Evolutionary conservation across 2,888 invertebrate species (phyloP), one percentile per base, ranked within the genome.

Genomic region (Nephrotoma guestfalica): DNA sequence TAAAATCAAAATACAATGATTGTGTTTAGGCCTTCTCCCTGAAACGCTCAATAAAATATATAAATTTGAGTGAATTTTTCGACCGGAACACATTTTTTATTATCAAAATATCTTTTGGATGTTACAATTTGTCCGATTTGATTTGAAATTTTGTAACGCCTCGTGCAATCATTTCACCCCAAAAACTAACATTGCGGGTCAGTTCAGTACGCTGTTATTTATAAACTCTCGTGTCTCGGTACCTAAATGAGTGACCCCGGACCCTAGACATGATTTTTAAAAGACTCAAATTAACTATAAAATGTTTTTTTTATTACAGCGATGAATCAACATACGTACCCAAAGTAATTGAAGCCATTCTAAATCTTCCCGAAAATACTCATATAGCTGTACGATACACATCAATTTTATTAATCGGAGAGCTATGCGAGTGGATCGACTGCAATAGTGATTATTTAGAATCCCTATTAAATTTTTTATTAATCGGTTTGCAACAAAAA

Each of bases 401-500:
- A 0, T 97, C 98, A 88, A 95, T 98, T 87, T 93, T 96, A 88
- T 92, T 98, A 86, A 92, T 98, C 85, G 98, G 98, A 0, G 98
- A 98, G 92, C 93, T 98, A 57, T 96, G 97, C 90, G 99, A 99
- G 90, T 99, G 99, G 99, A 95, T 99, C 86, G 96, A 97, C 89
- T 94, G 94, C 89, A 98, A 98, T 92, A 94, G 97, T 0, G 94
- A 94, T 88, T 95, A 95, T 86, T 91, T 98, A 88, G 96, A 96
- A 92, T 95, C 96, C 13, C 95, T 96, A 86, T 92, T 98, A 87
- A 96, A 97, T 91, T 96, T 96, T 90, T 92, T 98, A 42, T 92
- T 97, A 84, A 93, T 93, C 83, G 95, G 96, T 87, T 92, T 97
- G 88, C 94, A 94, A 87, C 94, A 96, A 89, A 91, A 91, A 87